phyloP scores from a whole-genome alignment of 2,888 invertebrate species.

The Saturnia pavonia region DNA sequence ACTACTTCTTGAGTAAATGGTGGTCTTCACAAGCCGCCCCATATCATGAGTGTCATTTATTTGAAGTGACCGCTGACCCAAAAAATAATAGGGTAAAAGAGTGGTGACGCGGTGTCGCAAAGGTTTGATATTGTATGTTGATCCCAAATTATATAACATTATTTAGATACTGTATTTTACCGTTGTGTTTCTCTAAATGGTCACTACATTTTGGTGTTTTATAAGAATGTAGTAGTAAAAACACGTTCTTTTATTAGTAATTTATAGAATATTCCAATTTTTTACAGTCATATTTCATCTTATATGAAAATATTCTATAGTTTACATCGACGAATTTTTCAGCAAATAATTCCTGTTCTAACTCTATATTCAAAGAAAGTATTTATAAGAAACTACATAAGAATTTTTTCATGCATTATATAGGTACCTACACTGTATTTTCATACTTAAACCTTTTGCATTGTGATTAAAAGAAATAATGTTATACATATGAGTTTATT shows the following conservation, averaged over 20 bases:
- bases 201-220: neutral
- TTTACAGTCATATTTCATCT: too few relatives aligned
- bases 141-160: neutral
- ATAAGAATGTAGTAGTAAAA: neutral
- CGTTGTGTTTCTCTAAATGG: neutral
- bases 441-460: too few relatives aligned
- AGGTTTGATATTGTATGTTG: slow-evolving; percentile 7
- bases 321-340: too few relatives aligned
- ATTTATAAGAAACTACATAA: neutral
- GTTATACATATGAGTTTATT: too few relatives aligned
- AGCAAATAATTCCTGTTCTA: neutral
- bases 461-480: too few relatives aligned
- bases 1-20: neutral
- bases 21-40: slow-evolving; percentile 10
- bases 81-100: slow-evolving; percentile 19
- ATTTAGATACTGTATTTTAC: neutral
- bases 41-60: slow-evolving; percentile 17
- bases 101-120: slow-evolving; percentile 13
- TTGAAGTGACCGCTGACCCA: slow-evolving; percentile 21
- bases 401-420: neutral
- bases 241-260: too few relatives aligned
- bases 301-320: too few relatives aligned
- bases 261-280: too few relatives aligned
- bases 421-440: too few relatives aligned
- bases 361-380: neutral